Percentiles rank a stretch among this genome's conserved stretches.
Evolutionary conservation across 2,113 vertebrate species (phyloP).

Genomic region (Carassius carassius): DNA sequence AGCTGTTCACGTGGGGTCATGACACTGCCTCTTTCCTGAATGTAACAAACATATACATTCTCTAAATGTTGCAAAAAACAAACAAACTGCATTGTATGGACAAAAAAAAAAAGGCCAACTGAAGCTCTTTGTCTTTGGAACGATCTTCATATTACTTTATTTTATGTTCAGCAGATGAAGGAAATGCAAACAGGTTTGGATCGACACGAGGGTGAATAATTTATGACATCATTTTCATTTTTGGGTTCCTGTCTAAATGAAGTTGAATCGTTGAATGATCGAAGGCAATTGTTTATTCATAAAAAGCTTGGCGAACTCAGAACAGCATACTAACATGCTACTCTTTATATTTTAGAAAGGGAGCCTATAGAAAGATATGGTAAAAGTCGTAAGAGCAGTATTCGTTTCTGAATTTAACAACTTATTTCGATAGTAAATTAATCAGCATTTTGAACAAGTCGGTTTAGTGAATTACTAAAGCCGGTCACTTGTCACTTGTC

Average conservation of each 20-base stretch:
- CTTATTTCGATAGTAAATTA: neutral
- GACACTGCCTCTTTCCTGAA: constrained; percentile 51
- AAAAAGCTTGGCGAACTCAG: no score
- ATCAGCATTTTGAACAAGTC: neutral
- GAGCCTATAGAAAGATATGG: neutral
- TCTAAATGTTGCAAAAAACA: neutral
- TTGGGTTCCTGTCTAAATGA: neutral
- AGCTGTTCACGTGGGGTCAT: constrained; percentile 87
- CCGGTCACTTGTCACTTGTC: neutral
- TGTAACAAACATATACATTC: constrained; percentile 21
- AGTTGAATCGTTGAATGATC: no score
- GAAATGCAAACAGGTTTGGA: neutral
- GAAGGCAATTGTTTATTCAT: no score
- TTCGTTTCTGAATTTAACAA: neutral
- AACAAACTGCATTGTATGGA: neutral
- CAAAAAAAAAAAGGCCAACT: neutral
- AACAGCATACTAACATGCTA: neutral
- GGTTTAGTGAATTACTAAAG: neutral
- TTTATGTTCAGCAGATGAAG: neutral
- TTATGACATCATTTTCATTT: neutral
- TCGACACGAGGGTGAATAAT: neutral
- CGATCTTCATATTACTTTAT: neutral
- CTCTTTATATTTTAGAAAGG: neutral
- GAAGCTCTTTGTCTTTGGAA: neutral
- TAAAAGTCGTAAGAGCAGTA: neutral